Conservation (phyloP, 2,113 vertebrate genomes). For the Gobius niger region DNA sequence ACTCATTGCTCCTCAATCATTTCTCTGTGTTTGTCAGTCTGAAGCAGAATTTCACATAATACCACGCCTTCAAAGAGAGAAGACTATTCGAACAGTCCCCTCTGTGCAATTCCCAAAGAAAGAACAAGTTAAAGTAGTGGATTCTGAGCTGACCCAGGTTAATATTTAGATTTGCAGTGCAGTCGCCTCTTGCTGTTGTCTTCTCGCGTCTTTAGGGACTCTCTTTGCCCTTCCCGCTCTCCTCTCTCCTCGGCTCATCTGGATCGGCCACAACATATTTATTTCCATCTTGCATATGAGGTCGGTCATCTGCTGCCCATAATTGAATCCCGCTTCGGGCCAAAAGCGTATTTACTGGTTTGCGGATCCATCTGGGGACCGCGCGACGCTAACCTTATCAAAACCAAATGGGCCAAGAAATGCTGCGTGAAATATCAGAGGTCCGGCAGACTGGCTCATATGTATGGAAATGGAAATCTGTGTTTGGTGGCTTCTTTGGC, state of each 20-base stretch:
- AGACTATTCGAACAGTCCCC: too few species aligned
- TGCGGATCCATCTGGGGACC: conserved; percentile 1
- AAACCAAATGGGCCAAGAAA: conserved; percentile 3
- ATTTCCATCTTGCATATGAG: conserved; percentile 1
- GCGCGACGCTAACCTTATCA: not conserved
- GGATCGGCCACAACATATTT: conserved; percentile 4
- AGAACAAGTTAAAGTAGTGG: not conserved
- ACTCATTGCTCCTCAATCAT: too few species aligned
- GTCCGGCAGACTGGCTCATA: conserved; percentile 1
- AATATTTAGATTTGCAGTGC: not conserved
- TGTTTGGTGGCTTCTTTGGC: not conserved
- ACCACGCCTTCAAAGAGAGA: too few species aligned
- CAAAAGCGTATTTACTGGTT: conserved; percentile 9
- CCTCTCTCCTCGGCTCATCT: not conserved
- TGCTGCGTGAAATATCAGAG: not conserved
- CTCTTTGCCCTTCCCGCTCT: not conserved
- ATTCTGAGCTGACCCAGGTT: not conserved
- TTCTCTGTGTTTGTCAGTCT: too few species aligned
- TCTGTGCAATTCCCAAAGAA: too few species aligned
- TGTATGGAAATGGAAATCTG: conserved; percentile 4
- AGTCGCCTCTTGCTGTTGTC: not conserved
- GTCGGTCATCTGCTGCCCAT: not conserved
- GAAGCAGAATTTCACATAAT: too few species aligned
- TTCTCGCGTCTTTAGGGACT: not conserved
- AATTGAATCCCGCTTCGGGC: not conserved